Evolutionary conservation across 1,140 invertebrate genomes (phyloP).

Genomic region (Drosophila aff.): DNA sequence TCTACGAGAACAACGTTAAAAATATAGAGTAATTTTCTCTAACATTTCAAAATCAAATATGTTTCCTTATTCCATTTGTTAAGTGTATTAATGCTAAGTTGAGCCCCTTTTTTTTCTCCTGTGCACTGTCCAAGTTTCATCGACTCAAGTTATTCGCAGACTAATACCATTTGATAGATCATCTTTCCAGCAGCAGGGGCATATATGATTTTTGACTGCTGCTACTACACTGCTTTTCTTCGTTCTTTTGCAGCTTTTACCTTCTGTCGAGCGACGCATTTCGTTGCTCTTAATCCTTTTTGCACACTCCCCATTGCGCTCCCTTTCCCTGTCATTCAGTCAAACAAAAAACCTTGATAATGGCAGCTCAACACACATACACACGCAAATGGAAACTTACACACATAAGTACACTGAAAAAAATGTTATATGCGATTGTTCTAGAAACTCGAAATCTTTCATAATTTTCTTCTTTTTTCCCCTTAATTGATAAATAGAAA

Average conservation of each 20-base stretch:
- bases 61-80: not conserved
- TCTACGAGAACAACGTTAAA: too few relatives aligned
- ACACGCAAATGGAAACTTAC: conserved; percentile 1
- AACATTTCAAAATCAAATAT: too few relatives aligned
- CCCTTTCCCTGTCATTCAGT: conserved; percentile 27
- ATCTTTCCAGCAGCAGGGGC: conserved; percentile 22
- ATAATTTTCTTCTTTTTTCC: too few relatives aligned
- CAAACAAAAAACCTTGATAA: conserved; percentile 78
- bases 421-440: not conserved
- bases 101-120: not conserved
- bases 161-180: conserved; percentile 54
- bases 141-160: conserved; percentile 19
- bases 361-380: conserved; percentile 53
- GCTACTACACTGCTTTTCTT: conserved; percentile 19
- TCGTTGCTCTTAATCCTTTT: conserved; percentile 74
- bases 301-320: conserved; percentile 50
- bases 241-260: conserved; percentile 57
- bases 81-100: not conserved
- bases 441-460: too few relatives aligned
- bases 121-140: conserved; percentile 14
- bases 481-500: too few relatives aligned
- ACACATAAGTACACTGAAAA: conserved; percentile 4
- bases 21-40: too few relatives aligned
- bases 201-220: conserved; percentile 43
- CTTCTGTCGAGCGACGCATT: conserved; percentile 60